A percentile compares a stretch with the other conserved stretches of the same genome.
Conservation (phyloP, 1,140 invertebrate genomes). For the Trachymyrmex cornetzi region DNA sequence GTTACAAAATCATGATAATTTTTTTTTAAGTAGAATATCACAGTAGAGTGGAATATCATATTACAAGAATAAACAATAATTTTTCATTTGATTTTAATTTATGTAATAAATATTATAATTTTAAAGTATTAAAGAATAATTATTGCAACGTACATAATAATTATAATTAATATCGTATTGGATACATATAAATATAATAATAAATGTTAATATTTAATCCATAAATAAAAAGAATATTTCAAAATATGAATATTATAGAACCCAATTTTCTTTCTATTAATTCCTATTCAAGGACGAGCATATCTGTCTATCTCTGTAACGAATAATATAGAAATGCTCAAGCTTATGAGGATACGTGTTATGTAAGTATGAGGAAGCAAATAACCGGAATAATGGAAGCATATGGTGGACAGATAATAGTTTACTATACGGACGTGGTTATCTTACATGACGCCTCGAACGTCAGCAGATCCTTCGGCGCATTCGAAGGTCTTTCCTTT, state of each 20-base stretch:
- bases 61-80: neutral
- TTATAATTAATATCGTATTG: conserved; percentile 1
- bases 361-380: conserved; percentile 35
- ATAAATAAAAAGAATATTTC: neutral
- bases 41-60: neutral
- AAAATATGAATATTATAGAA: neutral
- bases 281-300: neutral
- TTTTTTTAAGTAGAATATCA: neutral
- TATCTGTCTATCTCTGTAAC: neutral
- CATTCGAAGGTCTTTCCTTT: conserved; percentile 55
- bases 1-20: neutral
- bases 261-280: neutral
- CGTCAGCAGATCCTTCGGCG: conserved; percentile 45
- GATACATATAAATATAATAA: conserved; percentile 10
- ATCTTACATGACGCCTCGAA: conserved; percentile 43
- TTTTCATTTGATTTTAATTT: conserved; percentile 8
- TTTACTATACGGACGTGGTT: conserved; percentile 35
- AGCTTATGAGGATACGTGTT: conserved; percentile 6
- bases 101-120: conserved; percentile 9
- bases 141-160: neutral
- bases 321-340: conserved; percentile 15
- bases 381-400: conserved; percentile 38
- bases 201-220: neutral
- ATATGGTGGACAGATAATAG: conserved; percentile 54
- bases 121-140: neutral